Conservation (phyloP, 2,797 vertebrate genomes). For the Euthynnus affinis region DNA sequence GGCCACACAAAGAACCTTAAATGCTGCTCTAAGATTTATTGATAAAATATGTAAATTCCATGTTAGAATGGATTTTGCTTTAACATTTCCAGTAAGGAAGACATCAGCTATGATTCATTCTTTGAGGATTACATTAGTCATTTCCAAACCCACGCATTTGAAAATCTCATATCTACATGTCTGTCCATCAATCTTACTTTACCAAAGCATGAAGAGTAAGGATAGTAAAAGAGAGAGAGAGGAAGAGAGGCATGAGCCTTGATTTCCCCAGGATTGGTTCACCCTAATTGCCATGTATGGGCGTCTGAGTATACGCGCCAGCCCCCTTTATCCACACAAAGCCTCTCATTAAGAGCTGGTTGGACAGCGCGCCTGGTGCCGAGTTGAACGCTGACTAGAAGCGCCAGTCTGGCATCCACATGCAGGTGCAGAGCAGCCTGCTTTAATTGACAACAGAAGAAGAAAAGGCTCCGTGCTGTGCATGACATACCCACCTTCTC, state of each 20-base stretch:
- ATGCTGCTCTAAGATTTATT: constrained; percentile 18
- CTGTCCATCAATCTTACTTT: constrained; percentile 60
- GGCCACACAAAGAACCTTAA: constrained; percentile 3
- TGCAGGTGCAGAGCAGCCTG: constrained; percentile 75
- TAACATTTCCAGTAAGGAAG: constrained; percentile 28
- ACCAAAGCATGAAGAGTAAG: constrained; percentile 33
- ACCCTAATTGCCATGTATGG: constrained; percentile 77
- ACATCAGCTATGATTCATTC: constrained; percentile 51
- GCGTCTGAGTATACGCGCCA: constrained; percentile 55
- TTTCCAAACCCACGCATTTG: constrained; percentile 42
- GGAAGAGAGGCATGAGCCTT: constrained; percentile 38
- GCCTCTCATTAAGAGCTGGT: constrained; percentile 79
- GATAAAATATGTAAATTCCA: constrained; percentile 53
- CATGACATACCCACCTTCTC: constrained; percentile 55
- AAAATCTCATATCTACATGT: constrained; percentile 49
- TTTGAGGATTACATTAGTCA: constrained; percentile 57
- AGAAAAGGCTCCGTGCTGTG: constrained; percentile 70
- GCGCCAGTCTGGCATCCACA: constrained; percentile 63
- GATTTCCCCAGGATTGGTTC: constrained; percentile 64
- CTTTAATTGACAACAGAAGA: constrained; percentile 81
- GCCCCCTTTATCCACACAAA: constrained; percentile 78
- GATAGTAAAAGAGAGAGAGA: constrained; percentile 12
- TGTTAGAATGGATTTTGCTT: constrained; percentile 31
- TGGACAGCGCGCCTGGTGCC: constrained; percentile 68
- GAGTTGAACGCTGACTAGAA: constrained; percentile 72